Evolutionary conservation across 1,140 invertebrate species (phyloP), one percentile per base, ranked within the genome.

Genomic region (Dreissena rostriformis): DNA sequence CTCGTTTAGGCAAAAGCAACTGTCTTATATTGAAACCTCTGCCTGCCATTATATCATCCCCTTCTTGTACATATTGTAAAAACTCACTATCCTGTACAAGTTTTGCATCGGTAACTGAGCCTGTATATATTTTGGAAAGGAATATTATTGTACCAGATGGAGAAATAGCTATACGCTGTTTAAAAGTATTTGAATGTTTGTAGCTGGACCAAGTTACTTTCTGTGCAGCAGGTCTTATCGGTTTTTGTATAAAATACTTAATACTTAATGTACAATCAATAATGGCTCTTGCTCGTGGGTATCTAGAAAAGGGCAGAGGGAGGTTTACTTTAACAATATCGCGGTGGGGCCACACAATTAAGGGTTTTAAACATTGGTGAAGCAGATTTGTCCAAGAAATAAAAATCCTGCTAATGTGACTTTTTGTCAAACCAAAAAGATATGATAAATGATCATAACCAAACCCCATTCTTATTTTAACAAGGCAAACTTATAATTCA

Each of bases 241-340:
- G 76, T 28, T 79, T 79, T 52, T 67, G 6, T 39, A 79, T 28
- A 57, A 52, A 79, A 28, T 79, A 79, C n/a, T 79, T 51, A 26
- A n/a, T n/a, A n/a, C n/a, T n/a, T n/a, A n/a, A n/a, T n/a, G 76
- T 79, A 28, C 61, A 77, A 66, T 77, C 75, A 77, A 77, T 77
- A 10, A 77, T 77, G 5, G n/a, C 75, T 22, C 75, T 7, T 14
- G 75, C 66, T 15, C 17, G 29, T 39, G 61, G 75, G 22, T 77
- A 77, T 19, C 66, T 29, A 10, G 75, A 63, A 28, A 77, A 65
- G 7, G 19, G n/a, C 2, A 14, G n/a, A 51, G 57, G 75, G 8
- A 77, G 51, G 26, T 77, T 65, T n/a, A 11, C 66, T 77, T 29
- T n/a, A 14, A 17, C 29, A 14, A 11, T 24, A 29, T 68, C 70